Evolutionary conservation across 2,888 invertebrate genomes (phyloP), one percentile per base, ranked within the genome.

Genomic region (Melitaea athalia): DNA sequence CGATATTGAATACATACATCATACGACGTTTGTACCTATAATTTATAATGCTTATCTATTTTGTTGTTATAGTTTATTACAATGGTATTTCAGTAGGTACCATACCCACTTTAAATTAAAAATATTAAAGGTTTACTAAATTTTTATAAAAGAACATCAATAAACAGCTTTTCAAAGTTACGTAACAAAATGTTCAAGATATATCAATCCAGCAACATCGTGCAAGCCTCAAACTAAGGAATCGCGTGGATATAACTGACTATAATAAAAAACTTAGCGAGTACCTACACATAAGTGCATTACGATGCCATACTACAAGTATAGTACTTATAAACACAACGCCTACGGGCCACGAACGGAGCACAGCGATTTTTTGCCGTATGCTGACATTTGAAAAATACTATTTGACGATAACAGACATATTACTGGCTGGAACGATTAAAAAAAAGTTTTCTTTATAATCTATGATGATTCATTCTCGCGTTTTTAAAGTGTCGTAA

Each of bases 261-360:
- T 90, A 91, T 91, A 92, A 91, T 92, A 92, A 92, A 92, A 92
- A 92, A 91, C 85, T 91, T 88, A 86, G 90, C 87, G 33, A 55
- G 53, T 55, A 82, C 82, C 81, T 82, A 89, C 91, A 91, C 91
- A 91, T 90, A 92, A 92, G 91, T 91, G 89, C 91, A 91, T 88
- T 90, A 88, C 53, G 53, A 55, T 55, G 53, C 53, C 53, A 55
- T 55, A n/a, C 85, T 82, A 87, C 85, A 85, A 87, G 87, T 88
- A 89, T 89, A 88, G 82, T 84, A 81, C 82, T 82, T 86, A 87
- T 85, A 87, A 79, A 82, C 85, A 83, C 84, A 83, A 84, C 91
- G 90, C 91, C 91, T 90, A 88, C 91, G 84, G 85, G 77, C 82
- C 81, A 81, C 84, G 83, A 81, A 74, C 76, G 74, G 84, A 81